These are phyloP conservation scores for Labroides dimidiatus DNA, from an alignment of 2,797 vertebrate species.

Conservation along the genomic window DNA sequence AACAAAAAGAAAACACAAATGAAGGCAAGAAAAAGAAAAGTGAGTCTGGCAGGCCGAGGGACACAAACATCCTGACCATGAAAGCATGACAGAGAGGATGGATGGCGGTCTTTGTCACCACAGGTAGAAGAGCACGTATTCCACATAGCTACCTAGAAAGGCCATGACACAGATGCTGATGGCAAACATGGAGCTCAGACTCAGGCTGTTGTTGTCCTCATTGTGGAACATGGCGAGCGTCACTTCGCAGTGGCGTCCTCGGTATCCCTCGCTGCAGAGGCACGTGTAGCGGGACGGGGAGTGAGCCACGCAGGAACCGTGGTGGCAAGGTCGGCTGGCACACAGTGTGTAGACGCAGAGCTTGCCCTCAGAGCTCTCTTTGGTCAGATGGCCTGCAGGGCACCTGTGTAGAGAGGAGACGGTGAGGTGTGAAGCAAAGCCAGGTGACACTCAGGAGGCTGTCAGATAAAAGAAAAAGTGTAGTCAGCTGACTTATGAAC, in stretches of 20 bases:
- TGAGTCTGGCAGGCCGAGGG: too few species aligned
- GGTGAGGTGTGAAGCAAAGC: conserved; percentile 20
- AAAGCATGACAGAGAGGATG: neutral
- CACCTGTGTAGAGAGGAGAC: conserved; percentile 80
- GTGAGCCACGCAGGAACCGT: conserved; percentile 88
- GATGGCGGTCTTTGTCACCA: conserved; percentile 73
- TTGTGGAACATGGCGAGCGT: conserved; percentile 86
- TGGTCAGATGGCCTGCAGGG: conserved; percentile 86
- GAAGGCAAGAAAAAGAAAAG: conserved; percentile 27
- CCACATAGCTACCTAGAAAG: conserved; percentile 91
- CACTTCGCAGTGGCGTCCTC: conserved; percentile 88
- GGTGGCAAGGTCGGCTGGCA: conserved; percentile 87
- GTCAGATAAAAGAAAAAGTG: conserved; percentile 43
- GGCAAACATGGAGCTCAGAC: conserved; percentile 92
- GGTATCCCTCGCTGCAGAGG: conserved; percentile 88
- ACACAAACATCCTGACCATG: neutral
- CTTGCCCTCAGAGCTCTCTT: conserved; percentile 84
- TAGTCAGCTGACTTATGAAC: conserved; percentile 42
- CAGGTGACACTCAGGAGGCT: conserved; percentile 41
- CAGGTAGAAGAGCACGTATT: conserved; percentile 83
- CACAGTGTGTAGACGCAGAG: conserved; percentile 88
- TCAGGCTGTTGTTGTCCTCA: conserved; percentile 85
- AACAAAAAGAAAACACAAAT: conserved; percentile 20
- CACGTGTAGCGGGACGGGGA: conserved; percentile 88
- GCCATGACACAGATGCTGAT: conserved; percentile 93